Conservation (phyloP, 2,888 invertebrate genomes). For the Drosophila eohydei region DNA sequence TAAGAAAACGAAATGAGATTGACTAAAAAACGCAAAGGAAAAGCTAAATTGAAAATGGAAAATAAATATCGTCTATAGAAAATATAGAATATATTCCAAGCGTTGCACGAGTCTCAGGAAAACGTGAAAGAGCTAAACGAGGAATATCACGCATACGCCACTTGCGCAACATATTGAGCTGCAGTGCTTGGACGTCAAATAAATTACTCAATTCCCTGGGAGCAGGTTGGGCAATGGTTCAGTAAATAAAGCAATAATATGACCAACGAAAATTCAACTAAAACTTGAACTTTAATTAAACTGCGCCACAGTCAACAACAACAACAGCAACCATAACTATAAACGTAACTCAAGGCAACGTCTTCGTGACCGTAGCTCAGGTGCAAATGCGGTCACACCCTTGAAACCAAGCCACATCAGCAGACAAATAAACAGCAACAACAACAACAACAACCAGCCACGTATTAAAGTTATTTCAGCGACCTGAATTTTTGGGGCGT, state of each 20-base stretch:
- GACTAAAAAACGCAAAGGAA: slow-evolving; percentile 7
- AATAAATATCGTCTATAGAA: slow-evolving; percentile 28
- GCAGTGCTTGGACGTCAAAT: slow-evolving; percentile 44
- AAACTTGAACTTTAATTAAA: slow-evolving; percentile 76
- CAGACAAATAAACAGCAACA: slow-evolving; percentile 46
- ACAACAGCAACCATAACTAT: slow-evolving; percentile 14
- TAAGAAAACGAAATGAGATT: slow-evolving; percentile 10
- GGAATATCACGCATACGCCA: slow-evolving; percentile 46
- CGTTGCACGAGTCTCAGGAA: slow-evolving; percentile 23
- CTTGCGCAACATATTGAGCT: slow-evolving; percentile 32
- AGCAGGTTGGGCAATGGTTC: slow-evolving; percentile 22
- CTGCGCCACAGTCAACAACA: slow-evolving; percentile 47
- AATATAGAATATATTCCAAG: slow-evolving; percentile 35
- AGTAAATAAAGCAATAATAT: slow-evolving; percentile 64
- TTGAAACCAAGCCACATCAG: slow-evolving; percentile 39
- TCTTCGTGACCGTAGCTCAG: slow-evolving; percentile 68
- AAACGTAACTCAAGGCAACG: slow-evolving; percentile 33
- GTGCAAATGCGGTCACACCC: slow-evolving; percentile 71
- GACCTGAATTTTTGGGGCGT: slow-evolving; percentile 42
- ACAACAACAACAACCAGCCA: slow-evolving; percentile 11
- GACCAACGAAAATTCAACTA: slow-evolving; percentile 60
- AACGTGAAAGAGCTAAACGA: slow-evolving; percentile 5
- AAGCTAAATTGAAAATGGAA: slow-evolving; percentile 35
- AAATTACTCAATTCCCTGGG: slow-evolving; percentile 60
- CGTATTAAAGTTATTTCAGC: slow-evolving; percentile 49